phyloP scores from a whole-genome alignment of 2,113 vertebrate species.

The Osmerus mordax region DNA sequence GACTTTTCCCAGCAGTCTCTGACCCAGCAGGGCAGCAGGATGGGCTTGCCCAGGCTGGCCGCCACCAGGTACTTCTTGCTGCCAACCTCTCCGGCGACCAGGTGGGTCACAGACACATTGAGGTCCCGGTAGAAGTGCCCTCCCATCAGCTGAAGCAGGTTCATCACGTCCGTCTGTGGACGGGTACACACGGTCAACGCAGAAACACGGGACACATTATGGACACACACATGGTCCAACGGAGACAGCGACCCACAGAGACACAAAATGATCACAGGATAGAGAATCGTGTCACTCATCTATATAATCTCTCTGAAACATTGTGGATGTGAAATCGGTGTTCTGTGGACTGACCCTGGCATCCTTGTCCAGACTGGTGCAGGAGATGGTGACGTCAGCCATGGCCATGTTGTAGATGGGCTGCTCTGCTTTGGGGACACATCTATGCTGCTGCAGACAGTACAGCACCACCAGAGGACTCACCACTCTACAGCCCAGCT shows the following conservation, averaged over 20 bases:
- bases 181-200: too few species aligned
- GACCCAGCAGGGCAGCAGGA: slow-evolving; percentile 91
- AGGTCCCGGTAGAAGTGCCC: slow-evolving; percentile 87
- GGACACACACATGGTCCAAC: not conserved
- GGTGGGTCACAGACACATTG: slow-evolving; percentile 88
- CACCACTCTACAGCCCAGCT: slow-evolving; percentile 93
- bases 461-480: slow-evolving; percentile 91
- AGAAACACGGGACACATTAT: not conserved
- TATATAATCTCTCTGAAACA: not conserved
- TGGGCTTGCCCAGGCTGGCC: slow-evolving; percentile 87
- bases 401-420: slow-evolving; percentile 95
- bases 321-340: not conserved
- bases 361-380: slow-evolving; percentile 90
- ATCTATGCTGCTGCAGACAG: slow-evolving; percentile 85
- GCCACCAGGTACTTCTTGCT: slow-evolving; percentile 98
- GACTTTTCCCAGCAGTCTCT: slow-evolving; percentile 88
- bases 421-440: slow-evolving; percentile 87
- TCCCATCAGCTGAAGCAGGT: slow-evolving; percentile 92
- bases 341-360: slow-evolving; percentile 74
- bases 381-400: slow-evolving; percentile 86
- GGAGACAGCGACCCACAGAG: not conserved
- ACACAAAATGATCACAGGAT: not conserved
- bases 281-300: not conserved
- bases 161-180: slow-evolving; percentile 85
- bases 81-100: slow-evolving; percentile 95